Percentiles rank a stretch among this genome's conserved stretches.
These are phyloP conservation scores for Herpetotheres cachinnans DNA, from an alignment of 2,113 vertebrate species.

Conservation along the genomic window DNA sequence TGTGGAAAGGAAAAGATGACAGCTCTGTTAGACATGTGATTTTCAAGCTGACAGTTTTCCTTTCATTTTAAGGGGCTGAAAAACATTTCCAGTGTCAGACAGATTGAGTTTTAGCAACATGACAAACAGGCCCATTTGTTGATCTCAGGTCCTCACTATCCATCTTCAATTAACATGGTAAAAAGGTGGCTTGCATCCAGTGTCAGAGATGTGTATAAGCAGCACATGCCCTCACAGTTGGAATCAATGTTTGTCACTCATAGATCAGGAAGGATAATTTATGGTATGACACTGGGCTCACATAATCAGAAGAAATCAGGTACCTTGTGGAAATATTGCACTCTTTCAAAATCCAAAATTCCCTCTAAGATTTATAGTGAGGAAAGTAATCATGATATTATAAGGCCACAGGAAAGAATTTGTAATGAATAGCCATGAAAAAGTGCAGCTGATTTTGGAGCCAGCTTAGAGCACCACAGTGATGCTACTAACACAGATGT, in stretches of 20 bases:
- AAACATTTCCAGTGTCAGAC: conserved; percentile 43
- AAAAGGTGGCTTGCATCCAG: conserved; percentile 30
- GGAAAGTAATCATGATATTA: background rate
- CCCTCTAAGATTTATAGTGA: background rate
- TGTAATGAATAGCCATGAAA: background rate
- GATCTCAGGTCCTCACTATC: conserved; percentile 41
- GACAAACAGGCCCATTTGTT: conserved; percentile 61
- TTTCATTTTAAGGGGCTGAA: conserved; percentile 52
- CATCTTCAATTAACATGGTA: conserved; percentile 54
- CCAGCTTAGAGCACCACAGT: background rate
- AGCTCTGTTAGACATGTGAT: conserved; percentile 38
- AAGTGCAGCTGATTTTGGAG: background rate
- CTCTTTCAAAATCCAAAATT: background rate
- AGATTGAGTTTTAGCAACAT: conserved; percentile 60
- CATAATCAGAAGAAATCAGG: background rate
- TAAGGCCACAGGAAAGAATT: background rate
- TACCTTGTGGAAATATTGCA: background rate
- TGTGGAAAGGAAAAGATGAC: conserved; percentile 11
- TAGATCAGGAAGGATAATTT: conserved; percentile 3
- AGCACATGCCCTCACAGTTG: conserved; percentile 33
- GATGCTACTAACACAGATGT: background rate
- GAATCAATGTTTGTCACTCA: conserved; percentile 53
- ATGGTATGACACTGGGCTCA: background rate
- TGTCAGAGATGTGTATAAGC: conserved; percentile 35
- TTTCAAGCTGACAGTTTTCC: conserved; percentile 57